These are phyloP conservation scores for Hippoglossus stenolepis DNA, from an alignment of 2,113 vertebrate species.

Conservation along the genomic window DNA sequence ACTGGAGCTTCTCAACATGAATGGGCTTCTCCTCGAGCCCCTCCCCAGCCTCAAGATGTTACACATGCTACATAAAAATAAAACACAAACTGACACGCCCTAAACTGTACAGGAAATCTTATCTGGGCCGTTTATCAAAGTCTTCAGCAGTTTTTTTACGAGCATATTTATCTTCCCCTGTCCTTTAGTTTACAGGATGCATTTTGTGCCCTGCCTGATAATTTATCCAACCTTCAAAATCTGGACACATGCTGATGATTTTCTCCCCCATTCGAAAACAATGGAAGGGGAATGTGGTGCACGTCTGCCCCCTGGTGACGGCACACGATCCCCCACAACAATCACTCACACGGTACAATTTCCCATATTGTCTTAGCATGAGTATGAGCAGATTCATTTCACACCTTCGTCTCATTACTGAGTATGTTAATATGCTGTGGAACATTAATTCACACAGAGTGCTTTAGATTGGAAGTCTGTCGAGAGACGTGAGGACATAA, in stretches of 20 bases:
- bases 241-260: slow-evolving; percentile 56
- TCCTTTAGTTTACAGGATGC: slow-evolving; percentile 60
- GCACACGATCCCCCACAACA: background rate
- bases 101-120: slow-evolving; percentile 25
- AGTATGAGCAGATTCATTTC: slow-evolving; percentile 12
- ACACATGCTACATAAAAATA: slow-evolving; percentile 13
- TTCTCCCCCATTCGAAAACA: slow-evolving; percentile 26
- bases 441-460: background rate
- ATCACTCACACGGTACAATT: too few species aligned
- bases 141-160: slow-evolving; percentile 33
- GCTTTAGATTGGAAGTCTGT: background rate
- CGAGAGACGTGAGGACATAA: background rate
- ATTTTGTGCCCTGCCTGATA: slow-evolving; percentile 61
- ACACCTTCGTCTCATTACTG: slow-evolving; percentile 6
- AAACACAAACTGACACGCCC: slow-evolving; percentile 46
- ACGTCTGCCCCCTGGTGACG: slow-evolving; percentile 74
- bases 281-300: slow-evolving; percentile 20
- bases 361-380: background rate
- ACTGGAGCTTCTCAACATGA: background rate
- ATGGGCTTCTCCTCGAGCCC: slow-evolving; percentile 8
- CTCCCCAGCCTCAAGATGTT: slow-evolving; percentile 1
- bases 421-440: slow-evolving; percentile 1
- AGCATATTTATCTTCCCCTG: slow-evolving; percentile 53
- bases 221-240: slow-evolving; percentile 62
- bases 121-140: slow-evolving; percentile 61